Evolutionary conservation across 2,888 invertebrate genomes (phyloP).

Genomic region (Hydrotaea diabolus): DNA sequence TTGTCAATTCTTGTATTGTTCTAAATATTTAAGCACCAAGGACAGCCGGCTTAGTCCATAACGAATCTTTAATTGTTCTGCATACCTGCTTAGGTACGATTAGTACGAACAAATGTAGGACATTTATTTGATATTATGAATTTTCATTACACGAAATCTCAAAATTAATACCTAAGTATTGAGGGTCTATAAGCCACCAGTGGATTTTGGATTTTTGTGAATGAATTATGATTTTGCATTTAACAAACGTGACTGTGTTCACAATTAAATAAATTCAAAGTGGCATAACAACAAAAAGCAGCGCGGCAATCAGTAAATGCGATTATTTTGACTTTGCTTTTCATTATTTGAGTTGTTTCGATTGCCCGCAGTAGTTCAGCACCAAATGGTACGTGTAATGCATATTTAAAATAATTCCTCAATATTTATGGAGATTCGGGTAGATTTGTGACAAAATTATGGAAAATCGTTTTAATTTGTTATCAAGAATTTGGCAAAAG

Average conservation of each 20-base stretch:
- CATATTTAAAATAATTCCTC: background rate
- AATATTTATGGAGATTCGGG: background rate
- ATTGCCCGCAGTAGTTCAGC: background rate
- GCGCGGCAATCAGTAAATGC: background rate
- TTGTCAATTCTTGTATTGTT: slow-evolving; percentile 23
- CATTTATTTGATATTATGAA: slow-evolving; percentile 31
- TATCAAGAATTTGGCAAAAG: background rate
- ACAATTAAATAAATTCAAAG: background rate
- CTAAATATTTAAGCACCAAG: slow-evolving; percentile 13
- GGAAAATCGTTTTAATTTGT: background rate
- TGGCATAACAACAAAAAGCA: background rate
- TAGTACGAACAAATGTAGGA: background rate
- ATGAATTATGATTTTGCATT: slow-evolving; percentile 20
- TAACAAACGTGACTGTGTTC: slow-evolving; percentile 13
- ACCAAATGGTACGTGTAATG: slow-evolving; percentile 14
- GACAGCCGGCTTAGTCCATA: background rate
- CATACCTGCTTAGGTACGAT: too few species aligned
- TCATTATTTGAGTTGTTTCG: background rate
- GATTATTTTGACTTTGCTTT: slow-evolving; percentile 3
- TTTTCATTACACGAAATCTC: slow-evolving; percentile 18
- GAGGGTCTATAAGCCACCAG: background rate
- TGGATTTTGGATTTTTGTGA: slow-evolving; percentile 14
- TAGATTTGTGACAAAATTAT: background rate
- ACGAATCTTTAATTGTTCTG: slow-evolving; percentile 8
- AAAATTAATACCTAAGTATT: slow-evolving; percentile 21